phyloP scores from a whole-genome alignment of 2,888 invertebrate species.

The Oxyteleia sp. region DNA sequence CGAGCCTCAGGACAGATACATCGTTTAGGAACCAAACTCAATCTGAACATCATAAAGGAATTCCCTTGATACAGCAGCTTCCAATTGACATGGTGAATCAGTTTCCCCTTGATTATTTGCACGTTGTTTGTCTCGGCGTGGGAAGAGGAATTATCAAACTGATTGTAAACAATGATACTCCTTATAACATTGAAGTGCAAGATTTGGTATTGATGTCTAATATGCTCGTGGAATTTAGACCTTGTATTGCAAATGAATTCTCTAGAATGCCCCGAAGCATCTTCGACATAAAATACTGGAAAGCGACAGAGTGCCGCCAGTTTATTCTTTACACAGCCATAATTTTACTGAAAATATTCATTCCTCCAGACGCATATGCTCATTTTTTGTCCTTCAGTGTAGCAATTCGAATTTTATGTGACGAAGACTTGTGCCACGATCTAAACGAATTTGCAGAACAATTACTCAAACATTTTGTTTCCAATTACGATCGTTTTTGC shows the following conservation, averaged over 20 bases:
- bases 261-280: neutral
- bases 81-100: neutral
- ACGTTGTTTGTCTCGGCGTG: neutral
- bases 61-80: no score
- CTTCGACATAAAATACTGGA: neutral
- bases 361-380: neutral
- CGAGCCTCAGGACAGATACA: no score
- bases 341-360: neutral
- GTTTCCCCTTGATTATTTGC: neutral
- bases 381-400: conserved; percentile 1
- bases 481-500: neutral
- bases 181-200: neutral
- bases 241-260: neutral
- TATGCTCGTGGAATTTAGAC: neutral
- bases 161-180: neutral
- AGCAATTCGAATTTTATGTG: neutral
- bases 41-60: no score
- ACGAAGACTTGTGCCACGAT: neutral
- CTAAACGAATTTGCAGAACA: neutral
- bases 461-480: neutral
- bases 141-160: neutral
- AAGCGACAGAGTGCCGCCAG: neutral
- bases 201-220: neutral
- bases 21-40: no score
- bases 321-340: neutral